These are phyloP conservation scores for Nemotelus pantherinus DNA, from an alignment of 2,888 invertebrate species.

Conservation along the genomic window DNA sequence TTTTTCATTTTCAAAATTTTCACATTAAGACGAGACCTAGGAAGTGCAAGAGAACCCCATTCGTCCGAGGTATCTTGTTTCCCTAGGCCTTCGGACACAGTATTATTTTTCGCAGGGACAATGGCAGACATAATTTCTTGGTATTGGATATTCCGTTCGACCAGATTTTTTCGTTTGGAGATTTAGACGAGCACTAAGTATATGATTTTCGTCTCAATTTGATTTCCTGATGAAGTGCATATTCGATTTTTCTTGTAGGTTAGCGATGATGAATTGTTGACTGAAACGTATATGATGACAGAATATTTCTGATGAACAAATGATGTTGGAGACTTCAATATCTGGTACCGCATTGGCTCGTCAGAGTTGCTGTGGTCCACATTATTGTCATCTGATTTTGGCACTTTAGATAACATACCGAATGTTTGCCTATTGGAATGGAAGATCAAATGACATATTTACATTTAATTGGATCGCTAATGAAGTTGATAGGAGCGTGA, in stretches of 20 bases:
- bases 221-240: too few relatives aligned
- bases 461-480: background rate
- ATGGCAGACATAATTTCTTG: background rate
- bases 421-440: background rate
- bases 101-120: background rate
- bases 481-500: too few relatives aligned
- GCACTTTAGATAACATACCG: too few relatives aligned
- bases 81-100: conserved; percentile 18
- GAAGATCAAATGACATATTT: conserved; percentile 31
- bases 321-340: conserved; percentile 1
- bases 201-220: too few relatives aligned
- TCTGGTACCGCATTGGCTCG: conserved; percentile 37
- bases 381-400: background rate
- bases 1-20: conserved; percentile 11
- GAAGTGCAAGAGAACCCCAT: conserved; percentile 32
- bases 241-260: too few relatives aligned
- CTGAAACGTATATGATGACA: background rate
- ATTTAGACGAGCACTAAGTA: too few relatives aligned
- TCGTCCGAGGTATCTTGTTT: conserved; percentile 36
- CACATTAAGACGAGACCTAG: conserved; percentile 26
- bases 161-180: too few relatives aligned
- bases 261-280: background rate
- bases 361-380: conserved; percentile 33
- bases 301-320: background rate
- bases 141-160: background rate